phyloP scores from a whole-genome alignment of 2,888 invertebrate genomes.

The Orthosia cruda region DNA sequence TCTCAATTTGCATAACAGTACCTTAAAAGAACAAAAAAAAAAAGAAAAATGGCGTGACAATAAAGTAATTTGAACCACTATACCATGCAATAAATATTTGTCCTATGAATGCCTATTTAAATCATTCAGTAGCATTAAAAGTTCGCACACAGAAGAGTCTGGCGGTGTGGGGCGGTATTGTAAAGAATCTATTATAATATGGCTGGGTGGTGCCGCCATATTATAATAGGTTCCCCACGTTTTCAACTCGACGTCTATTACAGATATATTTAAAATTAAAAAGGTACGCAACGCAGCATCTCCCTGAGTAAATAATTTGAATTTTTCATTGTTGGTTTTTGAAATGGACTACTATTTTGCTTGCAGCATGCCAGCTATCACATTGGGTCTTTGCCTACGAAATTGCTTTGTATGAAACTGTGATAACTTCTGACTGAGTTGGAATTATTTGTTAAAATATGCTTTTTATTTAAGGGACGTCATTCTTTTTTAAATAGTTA shows the following conservation, averaged over 20 bases:
- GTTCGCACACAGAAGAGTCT: slow-evolving; percentile 48
- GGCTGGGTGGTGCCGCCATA: slow-evolving; percentile 13
- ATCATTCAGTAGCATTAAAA: slow-evolving; percentile 60
- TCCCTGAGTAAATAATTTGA: slow-evolving; percentile 15
- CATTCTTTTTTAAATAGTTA: no score
- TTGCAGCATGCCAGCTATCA: no score
- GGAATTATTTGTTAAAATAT: no score
- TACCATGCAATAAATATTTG: slow-evolving; percentile 18
- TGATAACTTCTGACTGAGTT: no score
- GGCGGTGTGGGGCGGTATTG: slow-evolving; percentile 45
- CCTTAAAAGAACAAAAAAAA: not conserved
- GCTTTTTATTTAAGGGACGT: no score
- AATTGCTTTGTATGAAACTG: not conserved
- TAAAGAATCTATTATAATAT: slow-evolving; percentile 56
- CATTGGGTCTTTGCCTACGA: no score
- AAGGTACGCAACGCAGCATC: slow-evolving; percentile 20
- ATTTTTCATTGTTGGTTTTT: slow-evolving; percentile 21
- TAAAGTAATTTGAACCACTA: slow-evolving; percentile 36
- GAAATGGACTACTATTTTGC: no score
- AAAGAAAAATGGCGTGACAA: slow-evolving; percentile 5
- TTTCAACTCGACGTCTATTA: slow-evolving; percentile 53
- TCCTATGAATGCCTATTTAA: slow-evolving; percentile 54
- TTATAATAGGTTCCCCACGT: slow-evolving; percentile 34
- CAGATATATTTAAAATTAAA: slow-evolving; percentile 58
- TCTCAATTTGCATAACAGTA: not conserved